Evolutionary conservation across 1,140 invertebrate species (phyloP), one percentile per base, ranked within the genome.

Genomic region (Trypoxylus dichotomus): DNA sequence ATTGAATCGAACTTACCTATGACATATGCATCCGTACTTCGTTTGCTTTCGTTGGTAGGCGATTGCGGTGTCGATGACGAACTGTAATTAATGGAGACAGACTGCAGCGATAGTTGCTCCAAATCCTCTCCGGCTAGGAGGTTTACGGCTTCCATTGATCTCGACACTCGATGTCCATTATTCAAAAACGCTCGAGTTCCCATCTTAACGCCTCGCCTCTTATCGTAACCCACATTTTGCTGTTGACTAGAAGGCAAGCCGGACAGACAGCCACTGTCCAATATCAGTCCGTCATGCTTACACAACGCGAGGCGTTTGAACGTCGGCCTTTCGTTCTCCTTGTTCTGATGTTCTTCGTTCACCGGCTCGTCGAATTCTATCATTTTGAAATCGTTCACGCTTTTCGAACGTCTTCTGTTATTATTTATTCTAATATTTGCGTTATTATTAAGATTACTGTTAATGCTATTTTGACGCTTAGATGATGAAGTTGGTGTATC

Each of bases 141-240:
- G 81, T 84, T 86, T 13, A 86, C 81, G 60, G 81, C 83, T 79
- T 79, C 88, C 88, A 86, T 88, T 81, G 84, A 85, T 75, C 84
- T 74, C 0, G 82, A 84, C 21, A 84, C 80, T 68, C 84, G 77
- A 27, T 79, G 77, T 29, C 60, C 60, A 84, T 80, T 87, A 85
- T 80, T 83, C 0, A 68, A 80, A 78, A 92, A 92, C 6, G 91
- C 91, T 82, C 91, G 88, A 15, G 91, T 92, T 25, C 91, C 92
- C 91, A 93, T 93, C 87, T 93, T 93, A 3, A 93, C 91, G 1
- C 91, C 91, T 78, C 91, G 85, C 74, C 91, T 87, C 80, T 90
- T 90, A 74, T 83, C 85, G 24, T 24, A 76, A 74, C 76, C 32
- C 1, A 76, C 47, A 15, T 54, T 82, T 1, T 58, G 60, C 74